A percentile compares a stretch with the other conserved stretches of the same genome.
phyloP scores from a whole-genome alignment of 2,797 vertebrate species.

The Poecile montanus region DNA sequence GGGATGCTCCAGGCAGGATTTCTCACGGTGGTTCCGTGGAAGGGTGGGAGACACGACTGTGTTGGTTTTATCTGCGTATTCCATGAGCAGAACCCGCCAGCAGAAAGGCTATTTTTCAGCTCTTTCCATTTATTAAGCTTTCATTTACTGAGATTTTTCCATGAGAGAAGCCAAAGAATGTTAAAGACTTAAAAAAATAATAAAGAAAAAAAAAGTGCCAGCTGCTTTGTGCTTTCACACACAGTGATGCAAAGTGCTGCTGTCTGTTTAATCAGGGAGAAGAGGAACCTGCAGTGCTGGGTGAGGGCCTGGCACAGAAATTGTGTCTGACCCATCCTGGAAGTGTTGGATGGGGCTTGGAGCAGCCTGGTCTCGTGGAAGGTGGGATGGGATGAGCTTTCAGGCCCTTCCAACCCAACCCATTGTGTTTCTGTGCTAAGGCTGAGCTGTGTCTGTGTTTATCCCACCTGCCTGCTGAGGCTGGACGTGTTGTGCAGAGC shows the following conservation, averaged over 20 bases:
- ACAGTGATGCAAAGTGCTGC: background rate
- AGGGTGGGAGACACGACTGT: background rate
- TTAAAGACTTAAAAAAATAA: background rate
- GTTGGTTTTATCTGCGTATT: background rate
- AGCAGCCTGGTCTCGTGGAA: background rate
- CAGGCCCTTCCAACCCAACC: no score
- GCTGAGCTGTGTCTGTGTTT: background rate
- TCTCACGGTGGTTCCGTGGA: background rate
- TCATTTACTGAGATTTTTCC: slow-evolving; percentile 61
- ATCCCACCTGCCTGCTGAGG: rapidly evolving
- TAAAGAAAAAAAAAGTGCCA: background rate
- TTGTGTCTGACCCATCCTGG: background rate
- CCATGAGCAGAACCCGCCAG: background rate
- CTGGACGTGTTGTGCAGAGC: background rate
- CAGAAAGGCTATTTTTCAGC: slow-evolving; percentile 32
- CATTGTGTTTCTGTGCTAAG: background rate
- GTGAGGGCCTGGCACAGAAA: background rate
- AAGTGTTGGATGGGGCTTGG: background rate
- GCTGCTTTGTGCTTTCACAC: slow-evolving; percentile 1
- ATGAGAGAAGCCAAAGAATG: slow-evolving; percentile 40
- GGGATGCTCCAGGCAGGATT: background rate
- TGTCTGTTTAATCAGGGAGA: background rate
- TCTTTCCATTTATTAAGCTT: slow-evolving; percentile 59
- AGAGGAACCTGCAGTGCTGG: background rate
- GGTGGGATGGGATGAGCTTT: background rate